phyloP scores from a whole-genome alignment of 1,140 invertebrate species.

The Ceratina japonica region DNA sequence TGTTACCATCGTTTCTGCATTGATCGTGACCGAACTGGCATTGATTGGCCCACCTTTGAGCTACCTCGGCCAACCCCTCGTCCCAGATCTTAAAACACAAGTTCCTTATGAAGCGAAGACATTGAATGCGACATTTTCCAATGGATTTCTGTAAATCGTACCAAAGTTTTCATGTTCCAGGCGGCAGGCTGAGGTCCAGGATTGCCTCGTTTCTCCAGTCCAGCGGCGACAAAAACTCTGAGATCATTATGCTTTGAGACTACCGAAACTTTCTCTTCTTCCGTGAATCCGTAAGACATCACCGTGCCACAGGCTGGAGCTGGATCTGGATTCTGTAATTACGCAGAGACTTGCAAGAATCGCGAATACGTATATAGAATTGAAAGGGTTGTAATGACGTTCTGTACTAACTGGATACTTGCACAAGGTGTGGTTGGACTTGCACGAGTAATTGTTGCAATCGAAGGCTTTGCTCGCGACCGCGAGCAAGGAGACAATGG shows the following conservation, averaged over 20 bases:
- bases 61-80: conserved; percentile 47
- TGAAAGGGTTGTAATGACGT: background rate
- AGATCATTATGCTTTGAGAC: background rate
- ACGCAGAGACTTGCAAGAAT: too few relatives aligned
- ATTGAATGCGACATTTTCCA: too few relatives aligned
- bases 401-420: conserved; percentile 24
- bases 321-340: background rate
- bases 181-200: background rate
- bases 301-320: background rate
- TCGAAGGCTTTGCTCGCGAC: background rate
- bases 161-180: background rate
- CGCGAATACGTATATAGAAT: too few relatives aligned
- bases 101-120: background rate
- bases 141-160: too few relatives aligned
- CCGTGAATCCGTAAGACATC: background rate
- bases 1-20: conserved; percentile 41
- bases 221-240: background rate
- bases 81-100: conserved; percentile 56
- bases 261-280: background rate
- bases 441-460: conserved; percentile 11
- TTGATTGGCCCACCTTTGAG: conserved; percentile 64
- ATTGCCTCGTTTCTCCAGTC: background rate
- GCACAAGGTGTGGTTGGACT: conserved; percentile 20
- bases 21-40: conserved; percentile 55
- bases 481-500: background rate